phyloP scores from a whole-genome alignment of 2,113 vertebrate genomes.

The Cranoglanis bouderius region DNA sequence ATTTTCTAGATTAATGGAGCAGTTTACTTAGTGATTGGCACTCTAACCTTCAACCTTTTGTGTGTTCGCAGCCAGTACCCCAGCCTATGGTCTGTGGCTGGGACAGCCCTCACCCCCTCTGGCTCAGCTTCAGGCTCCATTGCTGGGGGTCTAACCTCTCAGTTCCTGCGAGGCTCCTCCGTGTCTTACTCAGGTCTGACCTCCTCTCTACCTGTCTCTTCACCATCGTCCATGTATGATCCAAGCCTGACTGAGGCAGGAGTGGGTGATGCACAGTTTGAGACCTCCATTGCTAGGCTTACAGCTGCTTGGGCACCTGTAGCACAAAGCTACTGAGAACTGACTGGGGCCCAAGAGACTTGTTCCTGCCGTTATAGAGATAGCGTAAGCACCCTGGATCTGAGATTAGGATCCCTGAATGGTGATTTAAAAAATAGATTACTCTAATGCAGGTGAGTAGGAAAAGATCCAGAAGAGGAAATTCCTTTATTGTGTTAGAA shows the following conservation, averaged over 20 bases:
- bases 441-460: background rate
- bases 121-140: conserved; percentile 72
- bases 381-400: background rate
- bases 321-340: conserved; percentile 77
- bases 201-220: conserved; percentile 75
- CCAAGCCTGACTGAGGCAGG: conserved; percentile 71
- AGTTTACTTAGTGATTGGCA: background rate
- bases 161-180: conserved; percentile 76
- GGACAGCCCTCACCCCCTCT: conserved; percentile 72
- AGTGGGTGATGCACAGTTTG: conserved; percentile 74
- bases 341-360: background rate
- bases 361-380: background rate
- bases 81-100: conserved; percentile 77
- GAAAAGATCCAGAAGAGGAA: background rate
- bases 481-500: conserved; percentile 16
- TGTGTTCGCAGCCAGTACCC: conserved; percentile 73
- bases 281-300: conserved; percentile 77
- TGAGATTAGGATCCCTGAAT: background rate
- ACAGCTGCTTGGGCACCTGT: conserved; percentile 77
- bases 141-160: conserved; percentile 71
- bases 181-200: conserved; percentile 75
- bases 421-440: background rate
- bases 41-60: background rate
- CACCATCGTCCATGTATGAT: conserved; percentile 77
- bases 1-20: background rate